Percentiles rank a stretch among this genome's conserved stretches.
Evolutionary conservation across 2,888 invertebrate genomes (phyloP).

Genomic region (Neoscelio sp.): DNA sequence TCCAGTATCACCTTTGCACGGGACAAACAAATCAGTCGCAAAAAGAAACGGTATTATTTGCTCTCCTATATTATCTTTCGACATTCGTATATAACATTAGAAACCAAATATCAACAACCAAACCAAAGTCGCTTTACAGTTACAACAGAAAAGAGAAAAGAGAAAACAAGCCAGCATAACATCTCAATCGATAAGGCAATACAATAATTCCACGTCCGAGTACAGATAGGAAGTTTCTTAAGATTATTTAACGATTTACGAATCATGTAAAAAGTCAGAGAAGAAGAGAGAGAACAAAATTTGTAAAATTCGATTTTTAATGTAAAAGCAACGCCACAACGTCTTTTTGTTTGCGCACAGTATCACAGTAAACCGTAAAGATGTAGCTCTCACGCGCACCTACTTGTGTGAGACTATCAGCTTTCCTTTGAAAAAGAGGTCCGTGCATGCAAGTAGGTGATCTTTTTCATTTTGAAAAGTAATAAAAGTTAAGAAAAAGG

Average conservation of each 20-base stretch:
- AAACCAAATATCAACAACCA: conserved; percentile 4
- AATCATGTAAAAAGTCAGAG: conserved; percentile 2
- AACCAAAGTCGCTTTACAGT: background rate
- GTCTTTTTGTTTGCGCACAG: conserved; percentile 51
- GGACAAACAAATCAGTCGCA: conserved; percentile 43
- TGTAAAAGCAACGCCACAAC: conserved; percentile 56
- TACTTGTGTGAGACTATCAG: conserved; percentile 79
- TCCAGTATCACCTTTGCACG: conserved; percentile 81
- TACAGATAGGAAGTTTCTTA: background rate
- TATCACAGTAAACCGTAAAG: conserved; percentile 72
- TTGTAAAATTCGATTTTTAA: conserved; percentile 21
- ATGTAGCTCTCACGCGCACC: conserved; percentile 80
- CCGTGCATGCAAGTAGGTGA: conserved; percentile 79
- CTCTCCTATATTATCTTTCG: conserved; percentile 28
- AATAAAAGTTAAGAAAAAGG: too few species aligned
- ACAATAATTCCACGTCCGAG: background rate
- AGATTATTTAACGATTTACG: conserved; percentile 20
- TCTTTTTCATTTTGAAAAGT: too few species aligned
- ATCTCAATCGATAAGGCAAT: conserved; percentile 13
- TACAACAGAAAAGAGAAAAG: too few species aligned
- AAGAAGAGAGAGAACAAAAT: too few species aligned
- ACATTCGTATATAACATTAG: conserved; percentile 18
- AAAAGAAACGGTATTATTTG: conserved; percentile 52
- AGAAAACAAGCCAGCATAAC: too few species aligned
- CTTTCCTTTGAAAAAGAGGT: conserved; percentile 72